phyloP scores from a whole-genome alignment of 2,888 invertebrate genomes.

The Synergus gifuensis region DNA sequence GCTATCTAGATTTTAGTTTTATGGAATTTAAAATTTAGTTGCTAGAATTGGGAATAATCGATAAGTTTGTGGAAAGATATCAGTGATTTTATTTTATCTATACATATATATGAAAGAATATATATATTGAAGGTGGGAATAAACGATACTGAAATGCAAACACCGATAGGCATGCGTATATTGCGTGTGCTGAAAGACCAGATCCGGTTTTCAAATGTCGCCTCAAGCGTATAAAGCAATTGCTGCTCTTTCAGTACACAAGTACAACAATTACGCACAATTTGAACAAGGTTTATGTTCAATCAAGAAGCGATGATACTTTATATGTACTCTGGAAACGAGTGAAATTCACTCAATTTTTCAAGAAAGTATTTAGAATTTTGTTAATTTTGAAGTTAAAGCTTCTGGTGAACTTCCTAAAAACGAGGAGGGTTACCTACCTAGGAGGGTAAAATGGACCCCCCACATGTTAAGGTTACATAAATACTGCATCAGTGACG shows the following conservation, averaged over 20 bases:
- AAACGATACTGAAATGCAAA: conserved; percentile 28
- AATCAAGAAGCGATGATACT: conserved; percentile 1
- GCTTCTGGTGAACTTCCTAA: neutral
- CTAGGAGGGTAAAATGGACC: neutral
- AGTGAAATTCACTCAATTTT: neutral
- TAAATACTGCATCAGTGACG: conserved; percentile 20
- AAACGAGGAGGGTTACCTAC: neutral
- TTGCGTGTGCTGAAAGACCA: conserved; percentile 32
- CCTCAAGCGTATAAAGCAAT: conserved; percentile 27
- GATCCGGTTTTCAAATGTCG: conserved; percentile 41
- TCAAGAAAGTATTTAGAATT: neutral
- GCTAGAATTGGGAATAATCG: neutral
- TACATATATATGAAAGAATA: neutral
- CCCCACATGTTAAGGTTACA: conserved; percentile 2
- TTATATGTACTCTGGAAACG: neutral
- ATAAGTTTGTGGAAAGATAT: neutral
- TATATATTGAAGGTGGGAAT: conserved; percentile 1
- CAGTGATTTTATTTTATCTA: conserved; percentile 1
- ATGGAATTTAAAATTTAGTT: neutral
- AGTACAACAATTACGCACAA: conserved; percentile 32
- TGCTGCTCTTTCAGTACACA: conserved; percentile 36
- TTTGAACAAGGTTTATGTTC: conserved; percentile 22
- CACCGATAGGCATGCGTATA: conserved; percentile 31
- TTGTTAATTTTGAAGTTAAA: neutral
- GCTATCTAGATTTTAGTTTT: neutral